phyloP scores from a whole-genome alignment of 2,888 invertebrate genomes.

The Coleophora deauratella region DNA sequence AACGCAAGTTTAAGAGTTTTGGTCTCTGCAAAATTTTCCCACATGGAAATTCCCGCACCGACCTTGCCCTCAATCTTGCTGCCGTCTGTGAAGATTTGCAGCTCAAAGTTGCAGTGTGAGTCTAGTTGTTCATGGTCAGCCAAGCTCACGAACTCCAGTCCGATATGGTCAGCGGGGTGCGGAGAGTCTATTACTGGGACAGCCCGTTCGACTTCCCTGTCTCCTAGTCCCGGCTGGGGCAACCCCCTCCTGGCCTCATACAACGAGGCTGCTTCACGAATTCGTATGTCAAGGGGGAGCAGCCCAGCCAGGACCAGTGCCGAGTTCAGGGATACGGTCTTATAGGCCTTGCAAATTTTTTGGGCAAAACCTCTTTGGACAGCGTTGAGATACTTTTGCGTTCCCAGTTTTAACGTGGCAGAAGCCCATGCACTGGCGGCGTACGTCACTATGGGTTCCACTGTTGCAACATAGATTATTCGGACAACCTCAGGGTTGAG shows the following conservation, averaged over 20 bases:
- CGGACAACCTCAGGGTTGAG: background rate
- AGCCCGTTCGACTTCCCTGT: background rate
- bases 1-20: constrained; percentile 6
- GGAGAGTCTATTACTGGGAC: too few relatives aligned
- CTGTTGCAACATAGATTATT: background rate
- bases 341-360: constrained; percentile 1
- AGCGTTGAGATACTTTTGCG: background rate
- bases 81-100: background rate
- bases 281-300: constrained; percentile 10
- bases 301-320: constrained; percentile 9
- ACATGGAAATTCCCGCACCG: constrained; percentile 4
- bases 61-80: background rate
- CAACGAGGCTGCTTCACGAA: background rate
- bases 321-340: constrained; percentile 6
- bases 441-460: background rate
- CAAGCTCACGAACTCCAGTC: background rate
- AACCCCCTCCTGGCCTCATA: background rate
- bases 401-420: background rate
- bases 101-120: background rate
- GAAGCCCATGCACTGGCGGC: background rate
- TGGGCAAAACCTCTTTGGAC: constrained; percentile 2
- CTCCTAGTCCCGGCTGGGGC: background rate
- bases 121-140: background rate
- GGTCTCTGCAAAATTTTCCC: constrained; percentile 5
- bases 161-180: background rate